Base-by-base conservation (phyloP, 2,113 vertebrate species). In the Coreoperca whiteheadi region DNA sequence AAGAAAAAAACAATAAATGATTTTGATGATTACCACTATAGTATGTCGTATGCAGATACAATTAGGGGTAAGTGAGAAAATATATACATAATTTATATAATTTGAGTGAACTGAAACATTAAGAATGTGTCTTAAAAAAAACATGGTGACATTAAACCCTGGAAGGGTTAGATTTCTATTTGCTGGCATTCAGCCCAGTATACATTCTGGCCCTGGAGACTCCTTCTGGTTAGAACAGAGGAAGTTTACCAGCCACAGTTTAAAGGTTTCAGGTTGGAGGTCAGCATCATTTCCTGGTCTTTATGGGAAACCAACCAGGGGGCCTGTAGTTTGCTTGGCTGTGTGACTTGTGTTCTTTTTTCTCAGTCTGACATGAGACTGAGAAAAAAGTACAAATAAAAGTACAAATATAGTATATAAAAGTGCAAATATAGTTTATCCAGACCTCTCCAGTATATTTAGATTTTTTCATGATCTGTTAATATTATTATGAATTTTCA, bases 261-360 rank as follows among this genome's bases (percentile, higher is more conserved):
- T 46, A 82, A 67, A 66, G 43, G 71, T 18, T 60, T 32, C 23
- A 60, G 32, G 34, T 63, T 69, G 77, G 60, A 34, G 60, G 64
- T 82, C 66, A 34, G 8, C 18, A 0, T 39, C 56, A 50, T 60
- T 83, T 80, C 72, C 83, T 69, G 75, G 23, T 37, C 0, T 73
- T 66, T 28, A 56, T 83, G 77, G 77, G 83, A 88, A 85, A 77
- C 20, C 28, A 68, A 65, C 37, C 8, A 14, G 6, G 60, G 54
- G 32, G 67, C 71, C 54, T 20, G 48, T 20, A 48, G 67, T 53
- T 56, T 74, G 16, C 64, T 64, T 23, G 12, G 28, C 28, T 48
- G 12, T 48, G 16, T 34, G 71, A 23, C 57, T n/a, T 28, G 11
- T 57, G 32, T 70, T 41, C 5, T 54, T 37, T 56, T 11, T 28